phyloP scores from a whole-genome alignment of 2,888 invertebrate genomes.

The Congeria kusceri region DNA sequence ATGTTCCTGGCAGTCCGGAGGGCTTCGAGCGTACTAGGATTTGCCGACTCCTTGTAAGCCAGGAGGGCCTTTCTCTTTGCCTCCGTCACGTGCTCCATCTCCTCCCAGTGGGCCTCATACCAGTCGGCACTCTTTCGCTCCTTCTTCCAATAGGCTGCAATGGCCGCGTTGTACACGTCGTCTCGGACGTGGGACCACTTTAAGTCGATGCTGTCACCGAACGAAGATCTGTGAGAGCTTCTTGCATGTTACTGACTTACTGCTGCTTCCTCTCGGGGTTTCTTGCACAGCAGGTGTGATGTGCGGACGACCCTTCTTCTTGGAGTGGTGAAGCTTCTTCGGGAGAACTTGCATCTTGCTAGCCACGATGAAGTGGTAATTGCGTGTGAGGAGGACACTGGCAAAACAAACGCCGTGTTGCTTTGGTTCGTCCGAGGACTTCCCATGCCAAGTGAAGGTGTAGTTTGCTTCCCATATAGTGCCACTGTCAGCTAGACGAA shows the following conservation, averaged over 20 bases:
- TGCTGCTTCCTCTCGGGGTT: background rate
- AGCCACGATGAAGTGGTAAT: background rate
- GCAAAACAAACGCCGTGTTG: conserved; percentile 2
- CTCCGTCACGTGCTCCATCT: background rate
- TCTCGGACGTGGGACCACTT: background rate
- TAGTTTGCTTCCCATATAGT: too few species aligned
- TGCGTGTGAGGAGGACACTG: background rate
- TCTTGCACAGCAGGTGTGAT: background rate
- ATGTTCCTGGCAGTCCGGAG: background rate
- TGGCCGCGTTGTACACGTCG: background rate
- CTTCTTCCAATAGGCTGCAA: conserved; percentile 5
- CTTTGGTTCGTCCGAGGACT: too few species aligned
- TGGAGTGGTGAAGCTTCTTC: background rate
- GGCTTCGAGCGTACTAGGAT: conserved; percentile 10
- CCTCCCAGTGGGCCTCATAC: conserved; percentile 8
- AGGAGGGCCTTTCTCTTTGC: background rate
- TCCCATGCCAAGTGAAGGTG: too few species aligned
- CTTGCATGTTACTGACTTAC: too few species aligned
- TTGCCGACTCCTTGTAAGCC: too few species aligned
- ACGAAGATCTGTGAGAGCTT: too few species aligned
- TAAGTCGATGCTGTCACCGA: background rate
- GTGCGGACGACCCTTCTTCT: background rate
- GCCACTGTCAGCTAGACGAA: too few species aligned
- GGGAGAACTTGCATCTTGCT: background rate
- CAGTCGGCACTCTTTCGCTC: conserved; percentile 16